Percentiles rank a stretch among this genome's conserved stretches.
Conservation (phyloP, 1,140 invertebrate species). For the Drosophila dunni region DNA sequence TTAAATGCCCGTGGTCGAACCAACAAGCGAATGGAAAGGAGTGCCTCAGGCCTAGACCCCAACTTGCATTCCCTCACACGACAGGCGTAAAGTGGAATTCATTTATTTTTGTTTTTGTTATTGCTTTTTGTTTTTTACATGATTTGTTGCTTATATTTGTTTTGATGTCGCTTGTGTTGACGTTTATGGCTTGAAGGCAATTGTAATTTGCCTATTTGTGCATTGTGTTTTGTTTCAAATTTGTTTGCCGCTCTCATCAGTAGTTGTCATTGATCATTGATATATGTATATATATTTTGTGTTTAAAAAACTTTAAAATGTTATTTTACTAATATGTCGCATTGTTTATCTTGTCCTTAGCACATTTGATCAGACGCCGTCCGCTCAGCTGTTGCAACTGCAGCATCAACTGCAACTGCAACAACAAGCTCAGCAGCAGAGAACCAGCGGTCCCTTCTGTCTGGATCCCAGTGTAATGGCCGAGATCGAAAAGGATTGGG, state of each 20-base stretch:
- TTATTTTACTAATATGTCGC: background rate
- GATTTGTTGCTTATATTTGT: slow-evolving; percentile 37
- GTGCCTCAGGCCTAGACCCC: slow-evolving; percentile 53
- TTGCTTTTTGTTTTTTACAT: slow-evolving; percentile 39
- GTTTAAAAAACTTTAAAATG: background rate
- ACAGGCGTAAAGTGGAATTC: slow-evolving; percentile 82
- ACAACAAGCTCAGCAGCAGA: slow-evolving; percentile 63
- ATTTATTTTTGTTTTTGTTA: slow-evolving; percentile 51
- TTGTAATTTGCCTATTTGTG: slow-evolving; percentile 23
- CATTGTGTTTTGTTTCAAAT: slow-evolving; percentile 3
- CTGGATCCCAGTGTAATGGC: slow-evolving; percentile 89
- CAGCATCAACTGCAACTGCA: slow-evolving; percentile 65
- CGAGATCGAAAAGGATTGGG: slow-evolving; percentile 86
- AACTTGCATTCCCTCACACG: slow-evolving; percentile 65
- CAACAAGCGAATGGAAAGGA: slow-evolving; percentile 60
- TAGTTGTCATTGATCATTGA: slow-evolving; percentile 5
- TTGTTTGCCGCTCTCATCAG: slow-evolving; percentile 3
- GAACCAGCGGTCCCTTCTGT: slow-evolving; percentile 88
- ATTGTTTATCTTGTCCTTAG: slow-evolving; percentile 36
- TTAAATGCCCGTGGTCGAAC: slow-evolving; percentile 57
- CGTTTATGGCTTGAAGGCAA: slow-evolving; percentile 5
- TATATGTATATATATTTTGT: background rate
- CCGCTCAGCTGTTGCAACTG: slow-evolving; percentile 59
- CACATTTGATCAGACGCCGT: slow-evolving; percentile 76
- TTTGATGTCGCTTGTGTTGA: slow-evolving; percentile 17